phyloP scores from a whole-genome alignment of 2,888 invertebrate genomes.

The Cheilosia vulpina region DNA sequence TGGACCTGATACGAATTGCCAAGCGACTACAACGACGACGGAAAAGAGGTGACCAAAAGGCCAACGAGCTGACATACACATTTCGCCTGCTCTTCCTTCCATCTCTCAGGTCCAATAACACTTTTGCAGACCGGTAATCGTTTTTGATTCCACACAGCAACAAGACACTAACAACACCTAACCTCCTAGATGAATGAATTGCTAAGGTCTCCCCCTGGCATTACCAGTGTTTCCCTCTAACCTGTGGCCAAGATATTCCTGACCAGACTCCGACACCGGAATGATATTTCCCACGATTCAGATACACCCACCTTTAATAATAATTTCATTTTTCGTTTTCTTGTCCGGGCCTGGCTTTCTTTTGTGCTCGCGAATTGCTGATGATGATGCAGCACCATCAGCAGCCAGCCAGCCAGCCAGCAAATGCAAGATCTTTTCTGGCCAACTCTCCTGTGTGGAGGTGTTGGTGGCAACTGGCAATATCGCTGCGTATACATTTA shows the following conservation, averaged over 20 bases:
- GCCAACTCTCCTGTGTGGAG: slow-evolving; percentile 52
- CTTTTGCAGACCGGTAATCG: slow-evolving; percentile 66
- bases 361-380: slow-evolving; percentile 69
- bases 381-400: slow-evolving; percentile 68
- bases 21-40: slow-evolving; percentile 56
- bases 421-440: slow-evolving; percentile 51
- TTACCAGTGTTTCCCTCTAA: slow-evolving; percentile 61
- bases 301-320: slow-evolving; percentile 77
- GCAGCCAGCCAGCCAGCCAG: slow-evolving; percentile 28
- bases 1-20: slow-evolving; percentile 69
- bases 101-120: slow-evolving; percentile 53
- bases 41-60: slow-evolving; percentile 74
- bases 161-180: slow-evolving; percentile 71
- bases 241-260: slow-evolving; percentile 46
- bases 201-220: slow-evolving; percentile 58
- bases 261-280: slow-evolving; percentile 59
- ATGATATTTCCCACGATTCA: slow-evolving; percentile 77
- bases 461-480: slow-evolving; percentile 50
- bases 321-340: slow-evolving; percentile 71
- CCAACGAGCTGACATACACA: slow-evolving; percentile 76
- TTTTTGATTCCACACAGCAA: slow-evolving; percentile 73
- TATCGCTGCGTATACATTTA: slow-evolving; percentile 49
- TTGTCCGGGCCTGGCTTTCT: slow-evolving; percentile 61
- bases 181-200: slow-evolving; percentile 74
- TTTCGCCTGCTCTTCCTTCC: slow-evolving; percentile 65